Evolutionary conservation across 1,140 invertebrate species (phyloP), one percentile per base, ranked within the genome.

Genomic region (Drosophila nasuta): DNA sequence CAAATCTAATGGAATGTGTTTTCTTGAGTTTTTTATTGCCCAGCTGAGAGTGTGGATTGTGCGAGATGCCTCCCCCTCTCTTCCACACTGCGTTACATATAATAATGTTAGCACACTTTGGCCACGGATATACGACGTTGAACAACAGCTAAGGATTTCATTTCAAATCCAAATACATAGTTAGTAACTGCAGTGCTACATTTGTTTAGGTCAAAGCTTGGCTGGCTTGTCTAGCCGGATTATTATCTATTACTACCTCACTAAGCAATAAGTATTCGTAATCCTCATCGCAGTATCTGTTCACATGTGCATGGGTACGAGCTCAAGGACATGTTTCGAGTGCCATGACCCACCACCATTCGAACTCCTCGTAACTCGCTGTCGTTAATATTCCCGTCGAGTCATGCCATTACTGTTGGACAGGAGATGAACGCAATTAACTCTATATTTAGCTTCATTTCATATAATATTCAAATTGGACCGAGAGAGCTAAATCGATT

Each of bases 1-100:
- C 65, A 87, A 86, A 87, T 86, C 76, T 77, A 86, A 71, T 73
- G 79, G 83, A 82, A 87, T 87, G 83, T 82, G 78, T 68, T 87
- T 77, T 58, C 83, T 79, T 76, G 78, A 77, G 73, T 83, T 87
- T 82, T 82, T 87, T 87, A 82, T 88, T 82, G 71, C 80, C 58
- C 83, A 88, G 75, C 78, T 51, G 79, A 79, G 82, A 86, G 70
- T 67, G 54, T 58, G 52, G 38, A 46, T 62, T 54, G 69, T 70
- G 28, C 30, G 33, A 35, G n/a, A 51, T 35, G 30, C 3, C 13
- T 30, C 10, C 20, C 25, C 20, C 15, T 10, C 48, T 10, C 20
- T 20, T 1, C 20, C 20, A 25, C 20, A 25, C 20, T 4, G 20
- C 20, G 20, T 25, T 38, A 38, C 35, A 38, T 38, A 10, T 10